Conservation (phyloP, 2,888 invertebrate species). For the Notocelia uddmanniana region DNA sequence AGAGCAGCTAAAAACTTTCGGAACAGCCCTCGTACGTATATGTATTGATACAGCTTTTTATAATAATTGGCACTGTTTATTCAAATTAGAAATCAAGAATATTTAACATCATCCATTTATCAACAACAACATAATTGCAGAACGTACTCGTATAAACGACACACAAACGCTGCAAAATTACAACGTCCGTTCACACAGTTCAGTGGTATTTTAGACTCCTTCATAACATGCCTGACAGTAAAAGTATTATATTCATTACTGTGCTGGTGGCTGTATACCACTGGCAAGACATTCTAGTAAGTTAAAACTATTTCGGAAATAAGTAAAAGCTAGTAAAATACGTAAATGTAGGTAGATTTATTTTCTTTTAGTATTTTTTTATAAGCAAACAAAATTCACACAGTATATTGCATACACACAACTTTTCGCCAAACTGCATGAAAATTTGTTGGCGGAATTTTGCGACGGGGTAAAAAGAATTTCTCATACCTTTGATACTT, state of each 20-base stretch:
- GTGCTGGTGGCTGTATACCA: background rate
- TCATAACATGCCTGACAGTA: background rate
- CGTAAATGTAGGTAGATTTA: accelerated
- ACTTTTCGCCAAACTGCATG: no score
- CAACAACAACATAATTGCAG: background rate
- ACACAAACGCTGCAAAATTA: background rate
- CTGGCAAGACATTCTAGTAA: slow-evolving; percentile 1
- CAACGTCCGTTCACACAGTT: background rate
- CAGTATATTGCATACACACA: no score
- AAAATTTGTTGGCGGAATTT: no score
- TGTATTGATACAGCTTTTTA: no score
- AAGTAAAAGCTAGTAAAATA: background rate
- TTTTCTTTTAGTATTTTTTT: background rate
- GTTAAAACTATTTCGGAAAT: background rate
- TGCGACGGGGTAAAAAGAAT: no score
- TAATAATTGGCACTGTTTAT: background rate
- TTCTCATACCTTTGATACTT: no score
- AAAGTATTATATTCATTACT: background rate
- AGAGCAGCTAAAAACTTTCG: no score
- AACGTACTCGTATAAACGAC: background rate
- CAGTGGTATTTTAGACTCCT: background rate
- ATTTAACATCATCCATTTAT: background rate
- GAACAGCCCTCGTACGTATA: no score
- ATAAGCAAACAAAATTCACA: no score
- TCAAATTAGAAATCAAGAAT: background rate